Evolutionary conservation across 2,888 invertebrate genomes (phyloP).

Genomic region (Congeria kusceri): DNA sequence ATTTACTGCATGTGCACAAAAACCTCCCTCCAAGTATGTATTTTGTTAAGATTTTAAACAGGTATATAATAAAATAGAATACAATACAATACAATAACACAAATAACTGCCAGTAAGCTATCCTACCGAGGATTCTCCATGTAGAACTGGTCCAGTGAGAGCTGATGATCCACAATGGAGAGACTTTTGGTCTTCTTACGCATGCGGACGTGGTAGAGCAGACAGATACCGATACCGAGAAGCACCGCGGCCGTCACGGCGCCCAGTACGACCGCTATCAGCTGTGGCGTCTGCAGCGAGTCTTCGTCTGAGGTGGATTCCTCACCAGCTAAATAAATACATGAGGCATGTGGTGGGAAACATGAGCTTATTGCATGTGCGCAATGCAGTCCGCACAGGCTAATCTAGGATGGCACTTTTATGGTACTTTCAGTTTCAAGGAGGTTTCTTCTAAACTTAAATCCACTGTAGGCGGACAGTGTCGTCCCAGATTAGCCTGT

Average conservation of each 20-base stretch:
- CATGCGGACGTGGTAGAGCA: constrained; percentile 31
- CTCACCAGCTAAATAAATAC: constrained; percentile 10
- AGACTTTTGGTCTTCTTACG: constrained; percentile 48
- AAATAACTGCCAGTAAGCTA: neutral
- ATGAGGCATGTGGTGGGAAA: no score
- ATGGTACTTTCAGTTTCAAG: no score
- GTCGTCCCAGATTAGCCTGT: no score
- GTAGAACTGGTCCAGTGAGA: constrained; percentile 59
- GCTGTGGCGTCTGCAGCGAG: constrained; percentile 25
- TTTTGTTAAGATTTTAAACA: no score
- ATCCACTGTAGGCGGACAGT: no score
- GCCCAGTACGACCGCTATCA: constrained; percentile 47
- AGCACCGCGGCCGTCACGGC: constrained; percentile 39
- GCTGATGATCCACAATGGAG: constrained; percentile 43
- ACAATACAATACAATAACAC: neutral
- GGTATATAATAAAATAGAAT: no score
- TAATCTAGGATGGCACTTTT: no score
- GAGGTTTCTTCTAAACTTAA: no score
- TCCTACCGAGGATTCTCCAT: constrained; percentile 62
- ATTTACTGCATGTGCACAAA: neutral
- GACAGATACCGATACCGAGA: constrained; percentile 43
- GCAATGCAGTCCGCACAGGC: no score
- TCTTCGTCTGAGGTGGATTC: constrained; percentile 9
- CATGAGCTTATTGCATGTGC: no score
- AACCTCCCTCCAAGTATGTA: neutral